A percentile compares a stretch with the other conserved stretches of the same genome.
Conservation (phyloP, 2,113 vertebrate genomes). For the Alethe castanea region DNA sequence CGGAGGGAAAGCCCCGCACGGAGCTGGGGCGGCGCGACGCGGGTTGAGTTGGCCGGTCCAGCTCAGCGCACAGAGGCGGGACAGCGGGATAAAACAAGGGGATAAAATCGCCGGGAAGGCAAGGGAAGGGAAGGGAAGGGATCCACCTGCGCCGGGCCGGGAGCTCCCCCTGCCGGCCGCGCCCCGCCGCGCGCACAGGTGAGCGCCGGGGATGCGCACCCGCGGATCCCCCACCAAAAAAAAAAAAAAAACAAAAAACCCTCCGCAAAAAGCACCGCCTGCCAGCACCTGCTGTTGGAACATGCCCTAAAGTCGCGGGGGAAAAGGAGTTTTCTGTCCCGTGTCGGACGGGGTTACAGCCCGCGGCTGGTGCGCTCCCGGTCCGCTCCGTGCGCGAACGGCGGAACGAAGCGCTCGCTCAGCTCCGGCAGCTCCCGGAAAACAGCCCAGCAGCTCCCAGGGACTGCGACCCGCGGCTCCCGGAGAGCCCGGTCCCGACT, state of each 20-base stretch:
- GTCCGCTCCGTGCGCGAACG: background rate
- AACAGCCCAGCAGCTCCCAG: background rate
- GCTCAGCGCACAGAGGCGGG: rapidly evolving
- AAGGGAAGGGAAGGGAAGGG: background rate
- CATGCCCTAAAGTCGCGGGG: rapidly evolving
- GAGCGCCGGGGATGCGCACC: background rate
- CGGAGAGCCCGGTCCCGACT: too few species aligned
- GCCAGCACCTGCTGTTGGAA: background rate
- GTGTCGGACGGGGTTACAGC: rapidly evolving
- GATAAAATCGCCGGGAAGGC: background rate
- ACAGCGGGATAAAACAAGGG: rapidly evolving
- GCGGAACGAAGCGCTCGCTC: background rate
- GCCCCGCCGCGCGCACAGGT: constrained; percentile 10
- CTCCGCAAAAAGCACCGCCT: too few species aligned
- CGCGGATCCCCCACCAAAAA: background rate
- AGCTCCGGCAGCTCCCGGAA: background rate
- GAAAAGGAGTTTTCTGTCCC: rapidly evolving
- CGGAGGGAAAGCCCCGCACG: background rate
- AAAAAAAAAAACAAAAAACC: too few species aligned
- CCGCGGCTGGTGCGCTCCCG: rapidly evolving
- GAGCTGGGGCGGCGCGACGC: rapidly evolving
- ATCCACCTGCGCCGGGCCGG: constrained; percentile 71
- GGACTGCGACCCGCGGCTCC: background rate
- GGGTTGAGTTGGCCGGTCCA: rapidly evolving
- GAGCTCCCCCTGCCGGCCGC: constrained; percentile 71